Conservation (phyloP, 2,888 invertebrate genomes). For the Bugulina stolonifera region DNA sequence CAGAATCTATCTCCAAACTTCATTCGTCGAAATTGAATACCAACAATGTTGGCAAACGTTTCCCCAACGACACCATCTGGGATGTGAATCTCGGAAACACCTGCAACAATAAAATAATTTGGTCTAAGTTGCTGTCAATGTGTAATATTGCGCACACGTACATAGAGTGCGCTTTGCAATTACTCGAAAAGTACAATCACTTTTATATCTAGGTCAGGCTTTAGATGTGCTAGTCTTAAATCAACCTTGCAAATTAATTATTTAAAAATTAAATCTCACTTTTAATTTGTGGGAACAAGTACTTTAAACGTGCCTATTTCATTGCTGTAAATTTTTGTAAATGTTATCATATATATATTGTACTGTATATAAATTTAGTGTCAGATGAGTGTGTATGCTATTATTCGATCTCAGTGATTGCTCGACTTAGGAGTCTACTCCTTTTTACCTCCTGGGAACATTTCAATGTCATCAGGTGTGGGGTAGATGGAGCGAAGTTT, state of each 20-base stretch:
- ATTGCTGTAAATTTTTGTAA: too few species aligned
- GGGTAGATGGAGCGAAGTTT: neutral
- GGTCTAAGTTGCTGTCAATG: too few species aligned
- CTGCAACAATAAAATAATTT: neutral
- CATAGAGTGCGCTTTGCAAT: neutral
- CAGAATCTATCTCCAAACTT: slow-evolving; percentile 27
- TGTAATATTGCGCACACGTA: neutral
- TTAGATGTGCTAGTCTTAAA: too few species aligned
- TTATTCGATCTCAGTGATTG: too few species aligned
- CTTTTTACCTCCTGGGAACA: slow-evolving; percentile 25
- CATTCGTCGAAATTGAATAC: neutral
- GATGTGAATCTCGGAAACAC: slow-evolving; percentile 16
- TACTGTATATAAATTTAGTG: too few species aligned
- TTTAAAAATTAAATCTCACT: too few species aligned
- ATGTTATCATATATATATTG: too few species aligned
- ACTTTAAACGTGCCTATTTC: neutral
- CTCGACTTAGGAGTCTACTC: too few species aligned
- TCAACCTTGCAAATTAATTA: too few species aligned
- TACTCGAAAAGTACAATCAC: neutral
- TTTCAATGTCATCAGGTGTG: slow-evolving; percentile 4
- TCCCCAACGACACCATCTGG: slow-evolving; percentile 17
- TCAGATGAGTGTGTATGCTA: too few species aligned
- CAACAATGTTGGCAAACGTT: slow-evolving; percentile 18
- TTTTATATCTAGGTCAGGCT: too few species aligned
- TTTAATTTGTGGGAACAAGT: neutral